Evolutionary conservation across 2,797 vertebrate species (phyloP).

Genomic region (Diglossa cyanea): DNA sequence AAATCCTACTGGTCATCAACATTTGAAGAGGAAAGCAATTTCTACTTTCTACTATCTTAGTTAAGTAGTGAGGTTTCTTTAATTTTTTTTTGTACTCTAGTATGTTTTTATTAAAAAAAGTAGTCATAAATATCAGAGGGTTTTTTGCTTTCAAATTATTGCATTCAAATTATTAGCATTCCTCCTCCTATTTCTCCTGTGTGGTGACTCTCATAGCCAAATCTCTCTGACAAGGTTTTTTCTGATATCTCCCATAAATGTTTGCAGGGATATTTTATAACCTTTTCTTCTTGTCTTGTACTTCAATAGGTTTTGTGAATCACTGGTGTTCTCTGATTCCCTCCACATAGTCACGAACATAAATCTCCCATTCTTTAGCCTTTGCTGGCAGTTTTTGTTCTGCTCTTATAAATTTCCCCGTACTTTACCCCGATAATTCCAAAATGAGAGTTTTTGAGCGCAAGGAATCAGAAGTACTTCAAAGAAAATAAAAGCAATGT

Average conservation of each 20-base stretch:
- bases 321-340: not conserved
- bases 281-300: not conserved
- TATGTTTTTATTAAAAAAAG: not conserved
- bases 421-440: not conserved
- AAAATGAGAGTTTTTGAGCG: not conserved
- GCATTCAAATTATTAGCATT: not conserved
- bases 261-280: not conserved
- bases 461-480: not conserved
- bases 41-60: not conserved
- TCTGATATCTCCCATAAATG: not conserved
- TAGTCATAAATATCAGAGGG: fast-evolving
- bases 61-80: not conserved
- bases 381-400: not conserved
- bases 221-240: not conserved
- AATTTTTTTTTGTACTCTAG: not conserved
- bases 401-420: not conserved
- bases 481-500: not conserved
- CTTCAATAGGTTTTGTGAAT: not conserved
- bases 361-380: not conserved
- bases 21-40: not conserved
- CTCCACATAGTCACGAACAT: not conserved
- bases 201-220: not conserved
- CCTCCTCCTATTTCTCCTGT: not conserved
- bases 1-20: not conserved
- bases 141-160: not conserved